Percentiles rank a stretch among this genome's conserved stretches.
These are phyloP conservation scores for Scaptomyza polygonia DNA, from an alignment of 2,888 invertebrate genomes.

Conservation along the genomic window DNA sequence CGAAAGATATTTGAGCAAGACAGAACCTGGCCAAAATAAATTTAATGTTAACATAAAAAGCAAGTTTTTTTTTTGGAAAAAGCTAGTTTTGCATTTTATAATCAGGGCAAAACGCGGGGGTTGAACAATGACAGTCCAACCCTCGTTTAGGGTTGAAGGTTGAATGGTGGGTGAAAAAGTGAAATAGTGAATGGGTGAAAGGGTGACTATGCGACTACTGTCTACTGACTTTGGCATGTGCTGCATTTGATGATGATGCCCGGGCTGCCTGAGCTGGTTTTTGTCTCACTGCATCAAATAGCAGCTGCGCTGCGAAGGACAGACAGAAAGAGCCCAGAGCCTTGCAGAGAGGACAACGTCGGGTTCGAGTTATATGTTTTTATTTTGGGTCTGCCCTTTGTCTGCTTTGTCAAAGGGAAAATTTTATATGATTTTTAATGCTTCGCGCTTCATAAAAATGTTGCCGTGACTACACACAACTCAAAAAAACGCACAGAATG, in stretches of 20 bases:
- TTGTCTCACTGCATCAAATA: conserved; percentile 35
- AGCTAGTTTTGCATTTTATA: conserved; percentile 76
- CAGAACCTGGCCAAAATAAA: conserved; percentile 29
- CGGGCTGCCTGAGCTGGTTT: conserved; percentile 13
- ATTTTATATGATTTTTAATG: conserved; percentile 74
- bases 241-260: conserved; percentile 59
- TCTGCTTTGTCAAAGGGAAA: conserved; percentile 64
- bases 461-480: conserved; percentile 46
- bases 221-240: conserved; percentile 42
- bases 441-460: conserved; percentile 76
- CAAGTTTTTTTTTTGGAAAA: conserved; percentile 61
- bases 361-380: not conserved
- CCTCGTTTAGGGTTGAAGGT: conserved; percentile 7
- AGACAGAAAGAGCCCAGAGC: conserved; percentile 56
- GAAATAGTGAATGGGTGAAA: conserved; percentile 22
- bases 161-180: conserved; percentile 13
- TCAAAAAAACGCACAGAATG: conserved; percentile 39
- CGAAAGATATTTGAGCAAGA: conserved; percentile 27
- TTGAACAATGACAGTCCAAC: conserved; percentile 21
- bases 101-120: conserved; percentile 67
- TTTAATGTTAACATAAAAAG: conserved; percentile 77
- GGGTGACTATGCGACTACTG: conserved; percentile 33
- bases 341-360: conserved; percentile 37
- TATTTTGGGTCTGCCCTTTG: conserved; percentile 47
- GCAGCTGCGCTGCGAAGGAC: conserved; percentile 24